Conservation (phyloP, 2,113 vertebrate genomes). For the Oncorhynchus kisutch region DNA sequence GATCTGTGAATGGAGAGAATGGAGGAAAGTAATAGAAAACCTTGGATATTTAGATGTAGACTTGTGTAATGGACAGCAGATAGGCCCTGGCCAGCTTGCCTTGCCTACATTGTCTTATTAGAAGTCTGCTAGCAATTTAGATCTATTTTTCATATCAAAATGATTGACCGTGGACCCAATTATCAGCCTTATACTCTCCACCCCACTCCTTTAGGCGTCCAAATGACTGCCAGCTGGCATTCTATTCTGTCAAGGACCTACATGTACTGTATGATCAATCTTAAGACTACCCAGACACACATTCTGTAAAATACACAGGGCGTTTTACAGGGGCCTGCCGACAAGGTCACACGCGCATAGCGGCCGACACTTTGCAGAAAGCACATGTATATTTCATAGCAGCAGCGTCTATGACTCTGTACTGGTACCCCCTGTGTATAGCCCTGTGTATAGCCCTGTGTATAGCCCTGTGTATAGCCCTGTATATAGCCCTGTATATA, state of each 20-base stretch:
- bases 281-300: neutral
- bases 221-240: neutral
- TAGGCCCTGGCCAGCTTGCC: neutral
- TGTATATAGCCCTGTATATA: too few species aligned
- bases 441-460: too few species aligned
- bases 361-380: neutral
- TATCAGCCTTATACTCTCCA: neutral
- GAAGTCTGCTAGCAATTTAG: constrained; percentile 1
- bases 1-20: too few species aligned
- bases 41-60: neutral
- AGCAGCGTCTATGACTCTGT: neutral
- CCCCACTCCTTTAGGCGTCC: too few species aligned
- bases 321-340: too few species aligned
- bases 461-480: too few species aligned
- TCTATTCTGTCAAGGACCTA: neutral
- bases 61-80: neutral
- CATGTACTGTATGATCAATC: neutral
- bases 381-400: neutral
- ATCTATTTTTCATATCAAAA: neutral
- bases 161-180: neutral
- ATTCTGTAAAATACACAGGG: neutral
- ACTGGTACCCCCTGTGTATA: too few species aligned
- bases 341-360: neutral
- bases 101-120: neutral
- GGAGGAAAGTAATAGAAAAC: neutral